Percentiles rank a stretch among this genome's conserved stretches.
These are phyloP conservation scores for Orcinus orca DNA, from an alignment of 2,113 vertebrate species.

Conservation along the genomic window DNA sequence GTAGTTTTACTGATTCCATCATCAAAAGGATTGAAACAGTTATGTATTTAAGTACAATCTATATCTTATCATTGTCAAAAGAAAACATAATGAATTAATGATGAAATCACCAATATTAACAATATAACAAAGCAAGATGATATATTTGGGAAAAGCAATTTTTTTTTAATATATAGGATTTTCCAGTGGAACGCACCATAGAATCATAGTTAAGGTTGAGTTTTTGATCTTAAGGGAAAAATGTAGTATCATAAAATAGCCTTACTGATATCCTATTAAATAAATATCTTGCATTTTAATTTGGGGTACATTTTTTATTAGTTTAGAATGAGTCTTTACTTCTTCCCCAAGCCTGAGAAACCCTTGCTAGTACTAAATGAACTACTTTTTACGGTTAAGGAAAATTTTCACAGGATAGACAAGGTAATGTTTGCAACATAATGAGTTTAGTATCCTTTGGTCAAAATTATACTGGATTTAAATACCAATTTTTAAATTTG, in stretches of 20 bases:
- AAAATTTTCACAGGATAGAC: not conserved
- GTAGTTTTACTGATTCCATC: not conserved
- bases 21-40: not conserved
- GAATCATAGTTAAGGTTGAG: not conserved
- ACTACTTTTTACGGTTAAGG: not conserved
- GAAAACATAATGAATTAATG: not conserved
- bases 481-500: not conserved
- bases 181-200: not conserved
- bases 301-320: not conserved
- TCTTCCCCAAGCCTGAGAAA: rapidly evolving
- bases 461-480: not conserved
- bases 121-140: not conserved
- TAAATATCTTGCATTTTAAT: not conserved
- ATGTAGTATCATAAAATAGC: not conserved
- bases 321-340: not conserved
- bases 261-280: not conserved
- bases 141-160: not conserved
- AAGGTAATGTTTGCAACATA: not conserved
- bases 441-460: not conserved
- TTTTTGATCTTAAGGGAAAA: not conserved
- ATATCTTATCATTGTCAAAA: not conserved
- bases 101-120: not conserved
- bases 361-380: not conserved
- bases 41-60: not conserved
- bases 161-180: not conserved